A percentile compares a stretch with the other conserved stretches of the same genome.
Conservation (phyloP, 1,140 invertebrate species). For the Achroia grisella region DNA sequence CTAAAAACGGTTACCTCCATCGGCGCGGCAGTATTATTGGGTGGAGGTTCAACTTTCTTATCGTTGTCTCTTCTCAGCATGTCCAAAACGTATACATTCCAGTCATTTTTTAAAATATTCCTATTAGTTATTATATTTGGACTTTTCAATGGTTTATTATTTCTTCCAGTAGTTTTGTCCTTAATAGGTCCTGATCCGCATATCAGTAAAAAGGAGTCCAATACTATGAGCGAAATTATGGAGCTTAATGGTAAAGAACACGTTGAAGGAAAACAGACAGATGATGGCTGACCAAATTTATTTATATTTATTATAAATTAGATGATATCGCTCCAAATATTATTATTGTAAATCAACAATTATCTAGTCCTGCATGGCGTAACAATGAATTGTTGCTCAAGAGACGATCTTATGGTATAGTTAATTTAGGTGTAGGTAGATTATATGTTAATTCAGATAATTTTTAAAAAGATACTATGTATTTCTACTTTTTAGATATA, state of each 20-base stretch:
- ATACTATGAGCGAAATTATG: slow-evolving; percentile 20
- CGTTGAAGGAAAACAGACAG: slow-evolving; percentile 23
- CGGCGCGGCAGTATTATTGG: slow-evolving; percentile 86
- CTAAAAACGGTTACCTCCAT: slow-evolving; percentile 83
- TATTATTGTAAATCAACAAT: too few relatives aligned
- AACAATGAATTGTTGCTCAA: too few relatives aligned
- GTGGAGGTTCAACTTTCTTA: slow-evolving; percentile 86
- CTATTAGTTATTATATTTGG: slow-evolving; percentile 84
- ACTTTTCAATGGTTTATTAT: slow-evolving; percentile 83
- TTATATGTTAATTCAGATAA: too few relatives aligned
- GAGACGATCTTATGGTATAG: too few relatives aligned
- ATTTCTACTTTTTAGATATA: too few relatives aligned
- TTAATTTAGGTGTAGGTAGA: too few relatives aligned
- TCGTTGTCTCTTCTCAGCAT: slow-evolving; percentile 82
- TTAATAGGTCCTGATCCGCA: slow-evolving; percentile 79
- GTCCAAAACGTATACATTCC: slow-evolving; percentile 86
- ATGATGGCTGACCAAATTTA: slow-evolving; percentile 12
- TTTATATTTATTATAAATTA: too few relatives aligned
- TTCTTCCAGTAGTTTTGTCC: slow-evolving; percentile 84
- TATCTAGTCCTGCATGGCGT: too few relatives aligned
- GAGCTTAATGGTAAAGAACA: slow-evolving; percentile 45
- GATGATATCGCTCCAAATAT: too few relatives aligned
- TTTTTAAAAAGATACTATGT: too few relatives aligned
- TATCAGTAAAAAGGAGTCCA: slow-evolving; percentile 11
- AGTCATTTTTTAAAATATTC: slow-evolving; percentile 88